phyloP scores from a whole-genome alignment of 2,888 invertebrate genomes.

The Epinotia bilunana region DNA sequence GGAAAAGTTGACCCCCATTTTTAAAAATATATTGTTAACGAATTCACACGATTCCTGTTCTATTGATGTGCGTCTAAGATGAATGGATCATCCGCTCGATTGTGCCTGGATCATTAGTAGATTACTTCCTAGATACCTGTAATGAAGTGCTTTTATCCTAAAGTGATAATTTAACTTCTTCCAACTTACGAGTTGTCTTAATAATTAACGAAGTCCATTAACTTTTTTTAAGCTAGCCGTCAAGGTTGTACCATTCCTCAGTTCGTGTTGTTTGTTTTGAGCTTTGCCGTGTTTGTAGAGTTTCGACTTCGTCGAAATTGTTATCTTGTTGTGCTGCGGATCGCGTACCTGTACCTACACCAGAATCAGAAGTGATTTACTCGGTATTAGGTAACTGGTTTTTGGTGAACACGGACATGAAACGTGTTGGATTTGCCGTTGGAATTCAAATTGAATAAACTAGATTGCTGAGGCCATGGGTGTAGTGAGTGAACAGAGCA shows the following conservation, averaged over 20 bases:
- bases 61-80: conserved; percentile 72
- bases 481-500: conserved; percentile 44
- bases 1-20: conserved; percentile 84
- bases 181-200: conserved; percentile 48
- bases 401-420: conserved; percentile 59
- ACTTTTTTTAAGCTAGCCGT: conserved; percentile 64
- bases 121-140: conserved; percentile 31
- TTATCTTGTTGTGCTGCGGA: conserved; percentile 75
- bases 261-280: conserved; percentile 73
- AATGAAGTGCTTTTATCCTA: conserved; percentile 7
- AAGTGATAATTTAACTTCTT: conserved; percentile 37
- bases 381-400: conserved; percentile 64
- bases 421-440: conserved; percentile 63
- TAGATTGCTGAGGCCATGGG: conserved; percentile 49
- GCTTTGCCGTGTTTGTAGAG: conserved; percentile 77
- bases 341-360: conserved; percentile 62
- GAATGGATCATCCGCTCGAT: conserved; percentile 50
- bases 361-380: conserved; percentile 66
- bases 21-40: conserved; percentile 81
- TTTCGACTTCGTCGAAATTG: conserved; percentile 75
- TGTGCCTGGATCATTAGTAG: conserved; percentile 19
- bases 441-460: conserved; percentile 51
- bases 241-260: conserved; percentile 74
- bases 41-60: conserved; percentile 79
- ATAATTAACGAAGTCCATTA: conserved; percentile 41